Evolutionary conservation across 1,140 invertebrate genomes (phyloP), one percentile per base, ranked within the genome.

Genomic region (Papilio machaon): DNA sequence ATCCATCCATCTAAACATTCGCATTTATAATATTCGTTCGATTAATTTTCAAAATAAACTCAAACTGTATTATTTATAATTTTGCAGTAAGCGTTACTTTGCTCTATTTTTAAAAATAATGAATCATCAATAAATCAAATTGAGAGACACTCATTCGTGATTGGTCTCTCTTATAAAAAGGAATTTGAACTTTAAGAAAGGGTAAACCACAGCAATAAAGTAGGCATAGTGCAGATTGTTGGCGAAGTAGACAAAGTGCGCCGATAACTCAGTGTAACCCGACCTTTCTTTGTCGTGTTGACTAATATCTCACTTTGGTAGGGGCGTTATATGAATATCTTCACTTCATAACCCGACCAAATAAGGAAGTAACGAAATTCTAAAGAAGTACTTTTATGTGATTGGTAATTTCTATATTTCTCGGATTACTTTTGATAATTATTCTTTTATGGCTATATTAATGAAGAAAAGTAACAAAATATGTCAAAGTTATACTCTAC

Each of bases 291-390:
- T 70, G 30, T 70, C 30, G 5, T 13, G 30, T 70, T 70, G 64
- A 70, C n/a, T 70, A 70, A 70, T 70, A 70, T 70, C 64, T 70
- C 64, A 70, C 64, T 70, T 70, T 70, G 13, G 64, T 35, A 35
- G 2, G 52, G 52, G 13, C 19, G 64, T 35, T 35, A 38, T 38
- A 70, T 30, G 64, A 70, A 38, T 70, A 70, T n/a, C 30, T 38
- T 70, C 64, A 35, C 30, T 70, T 70, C 30, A 70, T 70, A 70
- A 70, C 64, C 64, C 64, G 23, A 35, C 30, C n/a, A 64, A 64
- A 70, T 70, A 30, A 35, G 64, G 30, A 30, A 30, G 64, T 70
- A 70, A 54, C 49, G 49, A 52, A 52, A 52, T 11, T 13, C 49
- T 52, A 52, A 52, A 4, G 7, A 7, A 43, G 38, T 43, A 6